Base-by-base conservation (phyloP, 2,888 invertebrate genomes). In the Morpho achilles region DNA sequence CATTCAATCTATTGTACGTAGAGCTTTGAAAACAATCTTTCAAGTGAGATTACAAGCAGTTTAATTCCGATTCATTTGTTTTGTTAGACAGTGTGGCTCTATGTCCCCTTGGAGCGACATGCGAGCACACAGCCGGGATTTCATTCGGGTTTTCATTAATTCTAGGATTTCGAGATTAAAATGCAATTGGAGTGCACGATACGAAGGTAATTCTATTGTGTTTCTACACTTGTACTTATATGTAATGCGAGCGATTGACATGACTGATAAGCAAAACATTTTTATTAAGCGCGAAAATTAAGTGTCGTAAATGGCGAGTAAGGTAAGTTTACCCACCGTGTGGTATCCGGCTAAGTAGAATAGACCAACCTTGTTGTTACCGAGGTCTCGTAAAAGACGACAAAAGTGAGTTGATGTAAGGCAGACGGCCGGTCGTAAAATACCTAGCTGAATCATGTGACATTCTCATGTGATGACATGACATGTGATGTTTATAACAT, bases 131-230 rank as follows among this genome's bases (percentile, higher is more conserved):
- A 9, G 10, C 22, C 55, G 47, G 40, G 42, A 40, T 55, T 54
- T 54, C 53, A 45, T 23, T 8, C 42, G 54, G 68, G 70, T 74
- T 74, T 72, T 67, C 70, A 73, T 74, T 74, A 71, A 70, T 67
- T 67, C 67, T 58, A 64, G 61, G 55, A 60, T 50, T 44, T 43
- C 48, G 45, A 58, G 50, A 65, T 63, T 52, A 52, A 59, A 59
- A 55, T 53, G 16, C 53, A 45, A 56, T 56, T 44, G 52, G 40
- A 56, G 10, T 47, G 41, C 10, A 23, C 40, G 50, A 49, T 56
- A 8, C 41, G 9, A 16, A 52, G 50, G 42, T 41, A 10, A 41
- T 22, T 41, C 16, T 50, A 16, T 16, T 3, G 41, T 4, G 23
- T 5, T 7, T 41, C 32, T 32, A 42, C 43, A 42, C 16, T 16